Conservation (phyloP, 1,140 invertebrate genomes). For the Holotrichia oblita region DNA sequence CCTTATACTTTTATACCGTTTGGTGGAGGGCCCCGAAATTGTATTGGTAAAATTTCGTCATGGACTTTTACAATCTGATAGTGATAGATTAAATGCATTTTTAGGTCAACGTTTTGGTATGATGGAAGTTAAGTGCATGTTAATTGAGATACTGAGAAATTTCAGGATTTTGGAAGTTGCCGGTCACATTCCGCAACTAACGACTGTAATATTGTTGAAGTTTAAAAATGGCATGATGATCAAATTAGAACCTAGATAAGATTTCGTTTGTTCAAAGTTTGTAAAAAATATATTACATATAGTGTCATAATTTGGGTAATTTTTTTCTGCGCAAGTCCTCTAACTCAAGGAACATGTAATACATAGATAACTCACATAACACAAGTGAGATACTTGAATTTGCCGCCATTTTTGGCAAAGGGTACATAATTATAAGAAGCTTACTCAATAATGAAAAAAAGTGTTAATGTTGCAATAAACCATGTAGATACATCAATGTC, state of each 20-base stretch:
- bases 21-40: conserved; percentile 75
- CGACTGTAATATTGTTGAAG: conserved; percentile 60
- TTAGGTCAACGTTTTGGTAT: conserved; percentile 80
- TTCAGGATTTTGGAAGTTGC: conserved; percentile 65
- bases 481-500: no score
- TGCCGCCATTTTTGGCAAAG: no score
- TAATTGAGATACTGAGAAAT: conserved; percentile 72
- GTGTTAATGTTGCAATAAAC: no score
- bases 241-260: conserved; percentile 47
- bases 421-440: no score
- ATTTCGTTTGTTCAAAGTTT: no score
- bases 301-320: no score
- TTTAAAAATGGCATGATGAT: conserved; percentile 60
- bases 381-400: no score
- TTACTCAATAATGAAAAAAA: no score
- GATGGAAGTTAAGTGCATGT: conserved; percentile 76
- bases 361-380: no score
- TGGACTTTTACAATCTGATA: not conserved
- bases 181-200: conserved; percentile 50
- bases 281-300: no score
- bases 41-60: conserved; percentile 65
- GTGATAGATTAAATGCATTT: not conserved
- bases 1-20: conserved; percentile 72
- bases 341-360: no score
- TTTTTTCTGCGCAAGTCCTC: no score